phyloP scores from a whole-genome alignment of 2,797 vertebrate species.

The Platyrinchus mystaceus region DNA sequence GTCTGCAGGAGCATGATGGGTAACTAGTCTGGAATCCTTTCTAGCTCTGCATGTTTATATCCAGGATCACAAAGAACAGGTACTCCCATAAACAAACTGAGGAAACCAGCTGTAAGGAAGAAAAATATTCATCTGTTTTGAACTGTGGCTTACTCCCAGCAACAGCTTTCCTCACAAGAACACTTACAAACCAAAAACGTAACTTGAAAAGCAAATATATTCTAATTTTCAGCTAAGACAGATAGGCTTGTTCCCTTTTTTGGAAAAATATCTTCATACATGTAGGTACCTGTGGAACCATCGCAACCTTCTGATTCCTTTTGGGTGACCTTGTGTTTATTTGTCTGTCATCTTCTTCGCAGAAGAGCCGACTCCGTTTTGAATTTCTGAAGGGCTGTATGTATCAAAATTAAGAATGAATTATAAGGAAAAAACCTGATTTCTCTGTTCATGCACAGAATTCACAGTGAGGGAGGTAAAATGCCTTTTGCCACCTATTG shows the following conservation, averaged over 20 bases:
- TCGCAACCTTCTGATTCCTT: slow-evolving; percentile 91
- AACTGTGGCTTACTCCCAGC: not conserved
- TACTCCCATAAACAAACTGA: not conserved
- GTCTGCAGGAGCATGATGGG: not conserved
- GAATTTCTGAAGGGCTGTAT: slow-evolving; percentile 92
- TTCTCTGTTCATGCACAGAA: slow-evolving; percentile 40
- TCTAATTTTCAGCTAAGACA: not conserved
- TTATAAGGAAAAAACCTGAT: not conserved
- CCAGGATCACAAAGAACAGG: not conserved
- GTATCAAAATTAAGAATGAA: slow-evolving; percentile 47
- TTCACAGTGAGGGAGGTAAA: not conserved
- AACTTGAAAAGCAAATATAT: slow-evolving; percentile 5
- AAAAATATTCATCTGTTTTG: not conserved
- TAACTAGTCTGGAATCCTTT: not conserved
- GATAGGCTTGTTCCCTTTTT: not conserved
- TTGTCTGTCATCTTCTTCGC: slow-evolving; percentile 92
- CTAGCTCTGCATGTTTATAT: not conserved
- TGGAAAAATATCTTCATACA: slow-evolving; percentile 13
- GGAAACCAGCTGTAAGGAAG: not conserved
- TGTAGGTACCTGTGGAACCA: slow-evolving; percentile 88
- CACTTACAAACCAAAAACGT: not conserved
- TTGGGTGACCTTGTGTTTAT: slow-evolving; percentile 90
- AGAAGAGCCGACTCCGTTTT: slow-evolving; percentile 92
- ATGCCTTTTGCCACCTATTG: not conserved
- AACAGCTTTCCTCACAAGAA: not conserved